phyloP scores from a whole-genome alignment of 2,113 vertebrate genomes.

The Antennarius striatus region DNA sequence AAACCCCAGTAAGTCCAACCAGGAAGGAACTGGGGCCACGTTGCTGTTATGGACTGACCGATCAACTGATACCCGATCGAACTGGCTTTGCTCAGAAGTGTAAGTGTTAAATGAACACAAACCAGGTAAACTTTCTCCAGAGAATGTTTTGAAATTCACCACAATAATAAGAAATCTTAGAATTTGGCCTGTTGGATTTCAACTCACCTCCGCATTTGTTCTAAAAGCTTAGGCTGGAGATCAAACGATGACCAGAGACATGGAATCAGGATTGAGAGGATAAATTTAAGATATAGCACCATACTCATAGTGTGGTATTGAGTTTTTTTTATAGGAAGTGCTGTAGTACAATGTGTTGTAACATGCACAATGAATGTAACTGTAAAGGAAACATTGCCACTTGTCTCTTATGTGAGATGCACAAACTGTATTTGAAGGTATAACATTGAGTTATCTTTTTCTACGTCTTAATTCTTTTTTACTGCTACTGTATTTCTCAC shows the following conservation, averaged over 20 bases:
- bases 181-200: conserved; percentile 26
- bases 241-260: not conserved
- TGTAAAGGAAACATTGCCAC: conserved; percentile 12
- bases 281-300: conserved; percentile 2
- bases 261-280: not conserved
- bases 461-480: conserved; percentile 36
- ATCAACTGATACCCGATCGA: conserved; percentile 59
- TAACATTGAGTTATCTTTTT: conserved; percentile 14
- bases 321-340: not conserved
- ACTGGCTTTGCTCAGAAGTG: conserved; percentile 55
- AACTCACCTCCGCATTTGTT: conserved; percentile 16
- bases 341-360: not conserved
- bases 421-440: conserved; percentile 28
- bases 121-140: conserved; percentile 23
- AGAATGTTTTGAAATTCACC: conserved; percentile 52
- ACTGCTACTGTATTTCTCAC: conserved; percentile 16
- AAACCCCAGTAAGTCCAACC: conserved; percentile 17
- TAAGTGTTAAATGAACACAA: conserved; percentile 58
- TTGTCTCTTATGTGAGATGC: conserved; percentile 9
- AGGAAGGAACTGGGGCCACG: conserved; percentile 22
- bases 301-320: conserved; percentile 2
- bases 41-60: conserved; percentile 59
- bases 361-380: conserved; percentile 3
- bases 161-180: conserved; percentile 31
- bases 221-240: conserved; percentile 18